Base-by-base conservation (phyloP, 92 coral and sea anemone genomes). In the Galaxea fascicularis region DNA sequence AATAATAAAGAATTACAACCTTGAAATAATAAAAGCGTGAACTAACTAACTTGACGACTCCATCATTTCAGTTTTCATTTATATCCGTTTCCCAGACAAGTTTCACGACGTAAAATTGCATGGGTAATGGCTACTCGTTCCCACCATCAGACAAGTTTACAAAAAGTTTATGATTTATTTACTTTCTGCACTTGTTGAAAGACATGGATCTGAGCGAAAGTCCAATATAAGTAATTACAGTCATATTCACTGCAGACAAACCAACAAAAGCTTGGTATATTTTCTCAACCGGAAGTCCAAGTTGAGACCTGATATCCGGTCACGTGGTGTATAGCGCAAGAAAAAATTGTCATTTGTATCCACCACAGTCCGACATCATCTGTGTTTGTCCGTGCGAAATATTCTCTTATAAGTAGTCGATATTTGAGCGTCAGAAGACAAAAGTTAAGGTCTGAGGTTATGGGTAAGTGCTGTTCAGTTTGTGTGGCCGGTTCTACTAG, bases 391-490 rank as follows among this genome's bases (percentile, higher is more conserved):
- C 31, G 35, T 45, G 79, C 39, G n/a, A 75, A 46, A 30, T 62
- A 35, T 35, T 67, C 77, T 89, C 49, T 41, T 22, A 20, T 51
- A 26, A 25, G 49, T 59, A 58, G 71, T 72, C 79, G 39, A 65
- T 52, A 67, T 47, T 57, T 22, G 82, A 66, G 72, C 76, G 46
- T 39, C 60, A 30, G 35, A 22, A 65, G 60, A 68, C 65, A 77
- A 83, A 49, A 88, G 66, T 73, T 75, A 87, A 67, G 82, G 83
- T 58, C 71, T 13, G 82, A 86, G 92, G 98, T 92, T 82, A 94
- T 94, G 98, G 98, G 98, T 79, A 94, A 94, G 92, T 94, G 98
- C 88, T 92, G 90, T 85, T 94, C 98, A 62, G 89, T 92, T 80
- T 94, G 98, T 92, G 95, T 92, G 78, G 68, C 84, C 44, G 95